Evolutionary conservation across 1,140 invertebrate genomes (phyloP).

Genomic region (Zophobas atratus): DNA sequence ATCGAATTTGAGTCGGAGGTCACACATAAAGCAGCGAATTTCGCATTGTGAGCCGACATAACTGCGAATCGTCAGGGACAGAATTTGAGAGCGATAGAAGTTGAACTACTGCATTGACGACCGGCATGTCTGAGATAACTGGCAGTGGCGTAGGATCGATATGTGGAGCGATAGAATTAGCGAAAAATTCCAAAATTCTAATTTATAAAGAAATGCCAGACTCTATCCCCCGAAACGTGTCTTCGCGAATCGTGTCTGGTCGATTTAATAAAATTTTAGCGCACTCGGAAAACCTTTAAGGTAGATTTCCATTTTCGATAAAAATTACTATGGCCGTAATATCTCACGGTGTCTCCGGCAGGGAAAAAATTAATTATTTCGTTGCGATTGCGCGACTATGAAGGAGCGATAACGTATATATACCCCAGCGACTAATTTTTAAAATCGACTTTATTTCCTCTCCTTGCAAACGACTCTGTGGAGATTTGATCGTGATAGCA

Average conservation of each 20-base stretch:
- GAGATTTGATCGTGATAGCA: constrained; percentile 28
- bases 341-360: constrained; percentile 5
- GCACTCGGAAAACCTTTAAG: background rate
- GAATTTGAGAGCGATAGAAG: constrained; percentile 11
- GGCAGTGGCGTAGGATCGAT: constrained; percentile 9
- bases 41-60: constrained; percentile 8
- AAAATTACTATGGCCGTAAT: constrained; percentile 9
- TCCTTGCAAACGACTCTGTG: constrained; percentile 1
- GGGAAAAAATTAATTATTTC: constrained; percentile 39
- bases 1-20: background rate
- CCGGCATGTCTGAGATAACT: constrained; percentile 18
- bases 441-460: constrained; percentile 30
- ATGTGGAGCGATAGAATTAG: background rate
- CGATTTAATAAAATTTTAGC: constrained; percentile 28
- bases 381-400: background rate
- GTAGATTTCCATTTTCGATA: constrained; percentile 12
- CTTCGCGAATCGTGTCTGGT: background rate
- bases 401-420: background rate
- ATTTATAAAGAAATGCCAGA: constrained; percentile 17
- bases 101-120: constrained; percentile 9
- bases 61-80: background rate
- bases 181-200: constrained; percentile 5
- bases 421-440: constrained; percentile 22
- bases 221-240: background rate
- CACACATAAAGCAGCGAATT: constrained; percentile 16